Evolutionary conservation across 2,888 invertebrate species (phyloP), one percentile per base, ranked within the genome.

Genomic region (Tipula confusa): DNA sequence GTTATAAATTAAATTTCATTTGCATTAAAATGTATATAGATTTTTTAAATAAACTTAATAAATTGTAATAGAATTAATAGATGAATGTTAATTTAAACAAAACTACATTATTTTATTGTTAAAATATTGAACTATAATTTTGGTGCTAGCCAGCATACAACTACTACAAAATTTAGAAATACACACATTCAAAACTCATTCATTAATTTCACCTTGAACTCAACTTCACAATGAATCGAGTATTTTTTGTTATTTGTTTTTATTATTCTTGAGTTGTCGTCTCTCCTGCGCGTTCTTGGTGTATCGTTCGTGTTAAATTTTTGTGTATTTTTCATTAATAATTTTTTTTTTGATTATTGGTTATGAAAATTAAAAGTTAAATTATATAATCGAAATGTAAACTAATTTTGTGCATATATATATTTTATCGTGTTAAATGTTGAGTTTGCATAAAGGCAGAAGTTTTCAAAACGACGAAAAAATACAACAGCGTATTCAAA

Each of bases 161-260:
- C 24, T 64, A 64, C 24, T 24, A 4, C 9, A 64, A 43, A 3
- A n/a, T 43, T 43, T 15, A 15, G 9, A 36, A 15, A 15, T 43
- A 43, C 43, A 43, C 2, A 3, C 5, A 15, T n/a, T n/a, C n/a
- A 43, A 43, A 15, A 43, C 3, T 11, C 43, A 43, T 43, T 43
- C 18, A 43, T 43, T n/a, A 64, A 64, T 64, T 64, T 64, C 64
- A 64, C 64, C 64, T 64, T 64, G 64, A 64, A 64, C 64, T 64
- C 64, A 64, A 24, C 64, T 64, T n/a, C 24, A 24, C 1, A n/a
- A 18, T 64, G 64, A 2, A 5, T 7, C 64, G 64, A 64, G 11
- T 43, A 43, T 43, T 64, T 64, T 18, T 64, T 64, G 18, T 43
- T 64, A 24, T 38, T 64, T 64, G 18, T 48, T 48, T 48, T 24